phyloP scores from a whole-genome alignment of 92 coral and sea anemone genomes.

The Paramuricea clavata region DNA sequence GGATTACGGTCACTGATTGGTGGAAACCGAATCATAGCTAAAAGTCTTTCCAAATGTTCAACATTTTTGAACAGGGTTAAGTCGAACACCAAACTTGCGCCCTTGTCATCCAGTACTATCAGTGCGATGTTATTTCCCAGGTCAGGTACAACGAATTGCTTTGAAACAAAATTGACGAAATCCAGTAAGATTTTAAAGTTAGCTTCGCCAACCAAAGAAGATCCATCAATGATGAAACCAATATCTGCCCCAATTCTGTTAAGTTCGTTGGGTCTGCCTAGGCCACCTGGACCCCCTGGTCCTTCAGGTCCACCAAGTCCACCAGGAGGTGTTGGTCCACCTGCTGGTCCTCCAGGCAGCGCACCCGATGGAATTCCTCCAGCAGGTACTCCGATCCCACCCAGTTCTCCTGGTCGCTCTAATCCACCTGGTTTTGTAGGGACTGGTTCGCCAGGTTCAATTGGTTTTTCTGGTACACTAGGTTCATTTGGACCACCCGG shows the following conservation, averaged over 20 bases:
- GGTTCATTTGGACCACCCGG: conserved; percentile 35
- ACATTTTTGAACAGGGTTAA: background rate
- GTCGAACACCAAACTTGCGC: conserved; percentile 25
- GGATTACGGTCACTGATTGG: background rate
- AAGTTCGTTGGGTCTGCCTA: conserved; percentile 58
- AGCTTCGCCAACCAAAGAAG: background rate
- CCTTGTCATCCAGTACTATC: conserved; percentile 32
- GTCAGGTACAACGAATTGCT: conserved; percentile 18
- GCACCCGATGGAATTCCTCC: conserved; percentile 58
- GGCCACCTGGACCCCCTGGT: conserved; percentile 56
- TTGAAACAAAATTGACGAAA: conserved; percentile 16
- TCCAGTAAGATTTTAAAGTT: conserved; percentile 1
- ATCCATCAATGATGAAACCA: conserved; percentile 52
- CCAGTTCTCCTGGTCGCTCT: background rate
- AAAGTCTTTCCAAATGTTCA: background rate
- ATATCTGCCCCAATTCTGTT: conserved; percentile 75
- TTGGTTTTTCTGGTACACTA: conserved; percentile 24
- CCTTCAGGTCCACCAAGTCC: conserved; percentile 32
- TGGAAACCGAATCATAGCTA: conserved; percentile 9
- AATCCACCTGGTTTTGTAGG: conserved; percentile 42
- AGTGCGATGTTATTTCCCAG: conserved; percentile 21
- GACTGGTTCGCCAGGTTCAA: conserved; percentile 26
- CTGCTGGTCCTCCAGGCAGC: conserved; percentile 65
- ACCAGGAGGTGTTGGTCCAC: conserved; percentile 55
- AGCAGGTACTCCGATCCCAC: conserved; percentile 78